phyloP scores from a whole-genome alignment of 2,113 vertebrate genomes.

The Phoxinus phoxinus region DNA sequence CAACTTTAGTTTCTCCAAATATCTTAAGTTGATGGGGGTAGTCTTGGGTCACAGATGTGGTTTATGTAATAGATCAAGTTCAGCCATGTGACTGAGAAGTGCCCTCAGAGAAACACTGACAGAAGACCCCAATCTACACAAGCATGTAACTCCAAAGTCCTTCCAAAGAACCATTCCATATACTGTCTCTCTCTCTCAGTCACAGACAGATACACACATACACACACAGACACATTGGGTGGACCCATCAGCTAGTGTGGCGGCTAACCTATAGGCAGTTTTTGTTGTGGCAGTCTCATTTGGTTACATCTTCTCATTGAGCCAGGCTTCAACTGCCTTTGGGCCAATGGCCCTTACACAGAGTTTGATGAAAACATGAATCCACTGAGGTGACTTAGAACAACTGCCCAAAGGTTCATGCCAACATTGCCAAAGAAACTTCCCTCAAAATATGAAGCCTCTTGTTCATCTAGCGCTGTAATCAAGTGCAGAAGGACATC shows the following conservation, averaged over 20 bases:
- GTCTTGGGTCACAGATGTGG: conserved; percentile 69
- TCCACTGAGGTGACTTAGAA: conserved; percentile 73
- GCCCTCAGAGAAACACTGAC: conserved; percentile 69
- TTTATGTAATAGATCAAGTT: conserved; percentile 77
- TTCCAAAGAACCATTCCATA: neutral
- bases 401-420: conserved; percentile 71
- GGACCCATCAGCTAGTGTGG: conserved; percentile 56
- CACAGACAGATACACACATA: neutral
- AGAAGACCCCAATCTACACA: conserved; percentile 69
- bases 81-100: conserved; percentile 69
- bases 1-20: conserved; percentile 63
- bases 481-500: conserved; percentile 21
- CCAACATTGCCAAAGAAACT: conserved; percentile 61
- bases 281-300: conserved; percentile 75
- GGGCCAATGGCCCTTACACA: conserved; percentile 67
- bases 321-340: conserved; percentile 67
- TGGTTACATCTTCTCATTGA: conserved; percentile 70
- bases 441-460: conserved; percentile 61
- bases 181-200: neutral
- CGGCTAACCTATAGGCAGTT: conserved; percentile 69
- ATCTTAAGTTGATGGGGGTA: conserved; percentile 70
- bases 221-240: conserved; percentile 6
- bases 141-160: conserved; percentile 61
- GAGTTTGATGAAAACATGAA: conserved; percentile 70
- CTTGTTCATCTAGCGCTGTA: neutral